Evolutionary conservation across 2,888 invertebrate species (phyloP).

Genomic region (Ornithoptera priamus): DNA sequence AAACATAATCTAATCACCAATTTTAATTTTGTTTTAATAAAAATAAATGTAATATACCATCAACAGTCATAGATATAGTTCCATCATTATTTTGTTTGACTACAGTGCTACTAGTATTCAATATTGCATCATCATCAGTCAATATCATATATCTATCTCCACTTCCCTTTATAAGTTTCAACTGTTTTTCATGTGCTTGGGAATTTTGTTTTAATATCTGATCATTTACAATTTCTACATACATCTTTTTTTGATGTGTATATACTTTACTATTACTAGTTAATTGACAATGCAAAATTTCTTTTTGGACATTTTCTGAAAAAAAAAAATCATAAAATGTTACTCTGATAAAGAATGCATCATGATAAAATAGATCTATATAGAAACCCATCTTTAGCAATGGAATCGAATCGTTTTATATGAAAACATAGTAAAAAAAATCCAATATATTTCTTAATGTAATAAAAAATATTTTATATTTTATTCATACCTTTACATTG

Average conservation of each 20-base stretch:
- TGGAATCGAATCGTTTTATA: too few species aligned
- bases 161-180: constrained; percentile 57
- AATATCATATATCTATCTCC: constrained; percentile 60
- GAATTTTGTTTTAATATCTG: constrained; percentile 49
- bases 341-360: too few species aligned
- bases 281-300: constrained; percentile 12
- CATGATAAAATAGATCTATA: too few species aligned
- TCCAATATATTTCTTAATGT: neutral
- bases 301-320: constrained; percentile 16
- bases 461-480: neutral
- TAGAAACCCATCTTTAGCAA: too few species aligned
- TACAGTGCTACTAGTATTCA: constrained; percentile 45
- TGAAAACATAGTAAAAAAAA: too few species aligned
- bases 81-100: constrained; percentile 70
- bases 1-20: neutral
- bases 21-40: neutral
- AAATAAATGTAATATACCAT: constrained; percentile 46
- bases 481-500: constrained; percentile 9
- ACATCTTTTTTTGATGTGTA: constrained; percentile 52
- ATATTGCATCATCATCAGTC: constrained; percentile 44
- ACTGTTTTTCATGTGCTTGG: constrained; percentile 46
- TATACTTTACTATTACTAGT: constrained; percentile 31
- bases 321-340: neutral
- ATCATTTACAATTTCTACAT: constrained; percentile 55
- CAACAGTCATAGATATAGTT: constrained; percentile 62